phyloP scores from a whole-genome alignment of 2,113 vertebrate species.

The Turdus rufiventris region DNA sequence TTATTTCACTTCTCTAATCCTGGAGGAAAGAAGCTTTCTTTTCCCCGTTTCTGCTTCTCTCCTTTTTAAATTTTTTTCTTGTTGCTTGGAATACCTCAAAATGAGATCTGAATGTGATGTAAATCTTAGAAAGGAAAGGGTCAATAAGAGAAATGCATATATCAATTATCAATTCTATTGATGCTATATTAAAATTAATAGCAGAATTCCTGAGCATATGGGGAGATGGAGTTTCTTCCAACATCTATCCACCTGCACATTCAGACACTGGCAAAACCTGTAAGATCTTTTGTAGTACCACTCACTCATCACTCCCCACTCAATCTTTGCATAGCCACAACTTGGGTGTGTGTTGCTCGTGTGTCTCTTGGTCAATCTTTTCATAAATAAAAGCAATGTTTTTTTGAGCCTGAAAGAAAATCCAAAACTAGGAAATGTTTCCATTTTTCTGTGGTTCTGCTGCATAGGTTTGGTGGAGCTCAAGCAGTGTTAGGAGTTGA shows the following conservation, averaged over 20 bases:
- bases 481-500: background rate
- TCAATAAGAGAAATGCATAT: background rate
- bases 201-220: background rate
- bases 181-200: background rate
- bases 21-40: background rate
- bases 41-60: fast-evolving
- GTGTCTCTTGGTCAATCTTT: background rate
- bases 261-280: background rate
- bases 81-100: background rate
- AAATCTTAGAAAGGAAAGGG: background rate
- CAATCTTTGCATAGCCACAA: background rate
- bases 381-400: background rate
- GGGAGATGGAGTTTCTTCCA: background rate
- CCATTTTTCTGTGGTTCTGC: background rate
- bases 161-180: background rate
- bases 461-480: background rate
- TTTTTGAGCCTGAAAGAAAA: background rate
- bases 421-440: background rate
- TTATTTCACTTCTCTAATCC: background rate
- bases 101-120: background rate
- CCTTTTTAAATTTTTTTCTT: background rate
- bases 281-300: background rate
- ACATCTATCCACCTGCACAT: background rate
- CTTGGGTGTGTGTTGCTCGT: background rate
- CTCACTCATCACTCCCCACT: background rate